Base-by-base conservation (phyloP, 2,113 vertebrate species). In the Capra hircus region DNA sequence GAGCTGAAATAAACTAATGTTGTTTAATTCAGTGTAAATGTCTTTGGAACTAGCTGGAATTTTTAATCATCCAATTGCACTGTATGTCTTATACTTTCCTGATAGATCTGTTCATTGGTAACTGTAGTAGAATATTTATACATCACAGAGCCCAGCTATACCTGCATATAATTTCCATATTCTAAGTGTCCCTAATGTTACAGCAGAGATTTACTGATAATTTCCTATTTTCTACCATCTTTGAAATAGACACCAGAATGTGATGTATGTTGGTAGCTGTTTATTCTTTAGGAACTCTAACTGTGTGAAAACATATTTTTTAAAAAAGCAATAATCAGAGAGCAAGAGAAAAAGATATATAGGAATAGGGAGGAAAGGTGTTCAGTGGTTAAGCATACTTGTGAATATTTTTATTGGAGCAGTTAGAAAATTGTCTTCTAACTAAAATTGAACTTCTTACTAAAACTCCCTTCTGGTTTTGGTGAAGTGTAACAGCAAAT, bases 381-480 rank as follows among this genome's bases (percentile, higher is more conserved):
- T 71, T 82, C 40, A 27, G 53, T 90, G 64, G 15, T 28, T 57
- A 93, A 71, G 45, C 8, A 27, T 59, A 48, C 8, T 50, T 81
- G 9, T 60, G 33, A 97, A 82, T 40, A 95, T 97, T 98, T 97
- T 95, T 78, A 94, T 88, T 45, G 48, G 83, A 93, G 17, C 11
- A 36, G 59, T 91, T 93, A 74, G 84, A 98, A 97, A 95, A 94
- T 60, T 71, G 5, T 85, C 53, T 97, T 27, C 81, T 36, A 83
- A 55, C 52, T 82, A 82, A 52, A n/a, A 82, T 1, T 53, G 30
- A 82, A 82, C 80, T 82, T 82, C 67, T 91, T 86, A 55, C 77
- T 97, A 92, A 98, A 98, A 96, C 95, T 98, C 64, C 30, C 83
- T 88, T 77, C 88, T 84, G 43, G 60, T 96, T 98, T 97, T 97